Conservation (phyloP, 37 sponge, comb jelly and placozoan species). For the Oopsacas minuta region DNA sequence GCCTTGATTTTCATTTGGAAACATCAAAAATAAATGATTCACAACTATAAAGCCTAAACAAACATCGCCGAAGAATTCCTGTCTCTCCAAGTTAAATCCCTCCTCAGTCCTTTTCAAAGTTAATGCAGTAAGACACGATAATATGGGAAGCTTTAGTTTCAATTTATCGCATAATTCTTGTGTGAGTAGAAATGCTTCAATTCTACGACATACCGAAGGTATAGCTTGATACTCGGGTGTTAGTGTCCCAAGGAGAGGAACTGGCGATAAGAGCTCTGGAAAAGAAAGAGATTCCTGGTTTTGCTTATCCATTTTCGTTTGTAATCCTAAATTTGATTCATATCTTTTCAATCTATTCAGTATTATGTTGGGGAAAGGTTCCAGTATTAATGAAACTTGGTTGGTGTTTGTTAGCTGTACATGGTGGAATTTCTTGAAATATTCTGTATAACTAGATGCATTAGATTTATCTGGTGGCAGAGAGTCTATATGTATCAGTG, state of each 20-base stretch:
- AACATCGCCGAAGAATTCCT: neutral
- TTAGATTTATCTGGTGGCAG: neutral
- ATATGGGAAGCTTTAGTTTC: neutral
- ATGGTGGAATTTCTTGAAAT: neutral
- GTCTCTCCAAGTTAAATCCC: neutral
- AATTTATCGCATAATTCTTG: neutral
- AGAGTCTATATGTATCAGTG: neutral
- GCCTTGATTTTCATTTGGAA: neutral
- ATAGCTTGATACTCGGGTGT: neutral
- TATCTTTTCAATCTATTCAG: neutral
- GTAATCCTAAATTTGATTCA: neutral
- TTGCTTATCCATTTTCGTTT: neutral
- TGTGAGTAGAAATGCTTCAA: neutral
- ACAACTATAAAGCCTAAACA: neutral
- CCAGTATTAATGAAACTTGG: neutral
- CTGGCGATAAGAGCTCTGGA: neutral
- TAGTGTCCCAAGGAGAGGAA: neutral
- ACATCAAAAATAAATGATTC: neutral
- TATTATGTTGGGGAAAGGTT: neutral
- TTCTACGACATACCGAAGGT: neutral
- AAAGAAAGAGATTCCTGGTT: neutral
- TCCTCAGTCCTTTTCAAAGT: neutral
- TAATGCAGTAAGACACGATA: neutral
- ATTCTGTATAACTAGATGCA: constrained; percentile 8
- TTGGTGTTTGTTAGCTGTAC: neutral